Base-by-base conservation (phyloP, 2,797 vertebrate genomes). In the Molossus alvarezi region DNA sequence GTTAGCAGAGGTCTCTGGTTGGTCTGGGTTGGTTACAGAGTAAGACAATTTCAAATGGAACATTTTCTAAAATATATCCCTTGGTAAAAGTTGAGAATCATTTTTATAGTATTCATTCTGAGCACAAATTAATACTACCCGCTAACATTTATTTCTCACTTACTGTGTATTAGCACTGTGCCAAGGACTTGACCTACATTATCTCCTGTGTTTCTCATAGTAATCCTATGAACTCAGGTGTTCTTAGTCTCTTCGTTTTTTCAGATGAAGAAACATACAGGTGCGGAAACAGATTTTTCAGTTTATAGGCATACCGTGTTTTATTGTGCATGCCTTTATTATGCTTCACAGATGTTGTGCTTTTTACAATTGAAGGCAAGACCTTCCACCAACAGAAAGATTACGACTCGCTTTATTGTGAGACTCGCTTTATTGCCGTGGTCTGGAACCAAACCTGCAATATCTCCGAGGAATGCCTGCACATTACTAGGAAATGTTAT, bases 61-160 rank as follows among this genome's bases (percentile, higher is more conserved):
- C 51, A 71, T 6, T 80, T 95, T 75, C 76, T 85, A 88, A 73
- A 96, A 83, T 41, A 58, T 65, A 58, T 69, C 5, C 14, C 12
- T 77, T 87, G 37, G 23, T 88, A 84, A 86, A 71, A 82, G 33
- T 60, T 88, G 72, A 87, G 58, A 73, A 64, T 80, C 2, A 9
- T 94, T 88, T 88, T 84, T 83, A 23, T 71, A 27, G 33, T 80
- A 71, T 90, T 93, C 79, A 69, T 87, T 95, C 73, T 88, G 73
- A 92, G 33, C 27, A 82, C 13, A 85, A 85, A 92, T 90, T 90
- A 81, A n/a, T 85, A 76, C 72, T 62, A 95, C 10, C 85, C 15
- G 73, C 25, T 92, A 51, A 37, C 25, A 72, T 84, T 73, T 87
- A 75, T 94, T 91, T 91, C 57, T 95, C 65, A 55, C n/a, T 84